These are phyloP conservation scores for Todiramphus saurophagus DNA, from an alignment of 2,113 vertebrate genomes.

Conservation along the genomic window DNA sequence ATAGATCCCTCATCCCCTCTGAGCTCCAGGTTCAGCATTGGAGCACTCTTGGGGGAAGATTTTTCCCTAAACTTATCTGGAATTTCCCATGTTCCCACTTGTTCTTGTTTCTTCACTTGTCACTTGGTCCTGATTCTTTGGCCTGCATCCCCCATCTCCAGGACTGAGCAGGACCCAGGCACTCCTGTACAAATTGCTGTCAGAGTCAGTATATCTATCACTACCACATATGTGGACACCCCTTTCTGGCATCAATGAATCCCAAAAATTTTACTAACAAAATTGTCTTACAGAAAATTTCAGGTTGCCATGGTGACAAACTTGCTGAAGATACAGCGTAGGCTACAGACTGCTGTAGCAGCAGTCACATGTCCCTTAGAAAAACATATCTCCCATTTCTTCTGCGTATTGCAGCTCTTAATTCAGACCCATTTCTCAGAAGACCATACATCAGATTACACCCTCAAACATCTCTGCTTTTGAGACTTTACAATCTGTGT, in stretches of 20 bases:
- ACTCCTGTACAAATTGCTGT: background rate
- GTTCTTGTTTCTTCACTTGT: background rate
- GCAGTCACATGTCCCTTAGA: background rate
- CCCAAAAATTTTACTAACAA: background rate
- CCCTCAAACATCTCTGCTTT: background rate
- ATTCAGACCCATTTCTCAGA: background rate
- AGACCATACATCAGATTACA: background rate
- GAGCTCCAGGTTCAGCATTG: background rate
- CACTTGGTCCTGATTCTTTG: background rate
- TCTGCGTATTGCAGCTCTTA: background rate
- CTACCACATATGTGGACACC: background rate
- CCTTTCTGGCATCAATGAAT: background rate
- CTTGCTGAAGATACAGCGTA: background rate
- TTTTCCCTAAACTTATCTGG: background rate
- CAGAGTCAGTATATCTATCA: background rate
- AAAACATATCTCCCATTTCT: background rate
- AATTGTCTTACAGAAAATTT: background rate
- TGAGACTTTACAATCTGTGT: background rate
- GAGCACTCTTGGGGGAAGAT: background rate
- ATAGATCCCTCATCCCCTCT: background rate
- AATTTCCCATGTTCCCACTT: background rate
- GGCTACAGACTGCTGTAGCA: background rate
- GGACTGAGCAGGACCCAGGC: background rate
- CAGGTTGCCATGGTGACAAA: slow-evolving; percentile 36
- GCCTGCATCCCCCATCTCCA: background rate